Evolutionary conservation across 2,113 vertebrate species (phyloP).

Genomic region (Tauraco erythrolophus): DNA sequence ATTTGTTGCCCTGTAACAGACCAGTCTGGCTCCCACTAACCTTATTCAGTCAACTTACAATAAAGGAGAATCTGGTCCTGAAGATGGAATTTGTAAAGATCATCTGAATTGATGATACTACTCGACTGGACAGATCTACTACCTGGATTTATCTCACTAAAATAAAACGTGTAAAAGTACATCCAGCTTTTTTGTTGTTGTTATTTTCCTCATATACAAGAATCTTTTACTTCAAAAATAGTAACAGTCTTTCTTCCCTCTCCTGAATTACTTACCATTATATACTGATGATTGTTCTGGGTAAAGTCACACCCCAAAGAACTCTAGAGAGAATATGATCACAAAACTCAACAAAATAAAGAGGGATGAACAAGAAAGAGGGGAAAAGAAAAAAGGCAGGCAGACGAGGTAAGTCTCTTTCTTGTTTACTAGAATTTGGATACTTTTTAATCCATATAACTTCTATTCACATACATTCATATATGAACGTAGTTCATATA

Average conservation of each 20-base stretch:
- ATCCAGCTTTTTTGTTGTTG: not conserved
- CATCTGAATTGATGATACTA: not conserved
- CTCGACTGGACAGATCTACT: accelerated
- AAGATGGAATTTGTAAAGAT: not conserved
- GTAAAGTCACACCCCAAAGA: not conserved
- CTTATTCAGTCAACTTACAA: not conserved
- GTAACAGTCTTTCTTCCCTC: not conserved
- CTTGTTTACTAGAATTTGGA: not conserved
- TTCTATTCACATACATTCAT: not conserved
- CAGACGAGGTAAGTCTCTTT: not conserved
- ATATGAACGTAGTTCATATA: accelerated
- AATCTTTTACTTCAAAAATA: not conserved
- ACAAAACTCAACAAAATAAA: not conserved
- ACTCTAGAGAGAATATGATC: not conserved
- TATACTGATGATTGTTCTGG: not conserved
- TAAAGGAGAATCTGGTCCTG: not conserved
- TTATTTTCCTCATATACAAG: not conserved
- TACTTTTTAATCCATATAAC: not conserved
- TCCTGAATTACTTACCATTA: not conserved
- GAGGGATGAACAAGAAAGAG: not conserved
- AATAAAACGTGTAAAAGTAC: not conserved
- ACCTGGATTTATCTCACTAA: not conserved
- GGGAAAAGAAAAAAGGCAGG: too few species aligned
- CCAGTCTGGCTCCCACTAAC: not conserved
- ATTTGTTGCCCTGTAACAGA: not conserved